Conservation (phyloP, 2,113 vertebrate species). For the Sinocyclocheilus anshuiensis region DNA sequence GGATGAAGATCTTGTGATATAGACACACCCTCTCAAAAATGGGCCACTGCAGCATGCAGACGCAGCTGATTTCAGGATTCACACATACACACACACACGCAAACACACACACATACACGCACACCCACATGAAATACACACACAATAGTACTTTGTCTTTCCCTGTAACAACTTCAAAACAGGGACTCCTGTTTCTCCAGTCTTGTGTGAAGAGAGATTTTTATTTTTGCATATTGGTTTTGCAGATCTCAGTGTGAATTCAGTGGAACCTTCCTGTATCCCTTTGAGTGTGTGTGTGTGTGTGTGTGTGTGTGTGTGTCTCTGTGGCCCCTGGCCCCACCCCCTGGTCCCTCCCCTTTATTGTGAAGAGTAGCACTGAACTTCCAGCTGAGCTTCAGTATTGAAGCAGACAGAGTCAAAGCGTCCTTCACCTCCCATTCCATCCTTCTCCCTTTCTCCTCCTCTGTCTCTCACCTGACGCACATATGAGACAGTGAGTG, state of each 20-base stretch:
- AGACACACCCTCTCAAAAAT: constrained; percentile 43
- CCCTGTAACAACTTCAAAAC: not conserved
- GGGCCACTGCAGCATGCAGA: constrained; percentile 52
- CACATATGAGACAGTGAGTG: constrained; percentile 27
- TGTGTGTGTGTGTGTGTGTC: not conserved
- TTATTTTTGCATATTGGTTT: not conserved
- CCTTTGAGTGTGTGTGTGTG: not conserved
- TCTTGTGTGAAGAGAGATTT: not conserved
- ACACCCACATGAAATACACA: constrained; percentile 15
- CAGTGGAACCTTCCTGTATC: not conserved
- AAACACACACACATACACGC: not conserved
- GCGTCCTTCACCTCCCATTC: not conserved
- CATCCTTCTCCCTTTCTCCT: not conserved
- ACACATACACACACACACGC: too few relatives aligned
- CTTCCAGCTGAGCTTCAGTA: constrained; percentile 41
- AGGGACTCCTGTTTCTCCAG: not conserved
- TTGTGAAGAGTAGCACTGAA: constrained; percentile 24
- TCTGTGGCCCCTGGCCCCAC: constrained; percentile 15
- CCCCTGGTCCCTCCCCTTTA: constrained; percentile 26
- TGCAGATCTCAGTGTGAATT: not conserved
- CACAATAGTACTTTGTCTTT: not conserved
- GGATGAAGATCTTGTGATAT: constrained; percentile 31
- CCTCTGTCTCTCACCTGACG: constrained; percentile 17
- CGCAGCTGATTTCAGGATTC: constrained; percentile 12
- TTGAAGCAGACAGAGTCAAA: constrained; percentile 15